Evolutionary conservation across 2,113 vertebrate genomes (phyloP), one percentile per base, ranked within the genome.

Genomic region (Anoura caudifer): DNA sequence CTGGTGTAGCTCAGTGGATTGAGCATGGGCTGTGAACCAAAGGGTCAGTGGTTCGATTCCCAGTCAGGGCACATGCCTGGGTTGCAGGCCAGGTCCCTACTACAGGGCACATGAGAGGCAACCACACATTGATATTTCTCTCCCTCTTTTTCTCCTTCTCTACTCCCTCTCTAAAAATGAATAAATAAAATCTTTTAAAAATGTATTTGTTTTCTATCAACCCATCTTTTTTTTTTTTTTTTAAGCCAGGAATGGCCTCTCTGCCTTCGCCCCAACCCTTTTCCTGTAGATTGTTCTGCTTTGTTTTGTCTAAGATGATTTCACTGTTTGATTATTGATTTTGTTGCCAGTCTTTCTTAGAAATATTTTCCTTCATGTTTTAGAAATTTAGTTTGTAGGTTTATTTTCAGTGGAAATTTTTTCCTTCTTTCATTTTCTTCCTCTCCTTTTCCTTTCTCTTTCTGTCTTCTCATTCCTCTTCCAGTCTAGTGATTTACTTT

Each of bases 291-390:
- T 83, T 75, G n/a, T 92, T 69, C 77, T 28, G 41, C 7, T 69
- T 83, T 77, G 50, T 22, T 95, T 83, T 92, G 84, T 56, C 61
- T 92, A 61, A 47, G 13, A 33, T 36, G 16, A 73, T 84, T 90
- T 76, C 69, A 83, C 22, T 56, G 56, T 73, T 82, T 75, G 69
- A 82, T 77, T 88, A 22, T 59, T 59, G 47, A 88, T 92, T 83
- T 59, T 89, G 50, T 75, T 52, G 61, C 61, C 76, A 87, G 54
- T 20, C 15, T 76, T 76, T 69, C 82, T 88, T 95, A 92, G 43
- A 77, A 89, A 76, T 89, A 84, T 56, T 83, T 88, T 92, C 70
- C n/a, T 61, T 83, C n/a, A 24, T 70, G 50, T 77, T 77, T 89
- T 67, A 63, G 59, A 70, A 61, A 70, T 43, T 69, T 77, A 45